These are phyloP conservation scores for Carduelis carduelis DNA, from an alignment of 2,797 vertebrate genomes.

Conservation along the genomic window DNA sequence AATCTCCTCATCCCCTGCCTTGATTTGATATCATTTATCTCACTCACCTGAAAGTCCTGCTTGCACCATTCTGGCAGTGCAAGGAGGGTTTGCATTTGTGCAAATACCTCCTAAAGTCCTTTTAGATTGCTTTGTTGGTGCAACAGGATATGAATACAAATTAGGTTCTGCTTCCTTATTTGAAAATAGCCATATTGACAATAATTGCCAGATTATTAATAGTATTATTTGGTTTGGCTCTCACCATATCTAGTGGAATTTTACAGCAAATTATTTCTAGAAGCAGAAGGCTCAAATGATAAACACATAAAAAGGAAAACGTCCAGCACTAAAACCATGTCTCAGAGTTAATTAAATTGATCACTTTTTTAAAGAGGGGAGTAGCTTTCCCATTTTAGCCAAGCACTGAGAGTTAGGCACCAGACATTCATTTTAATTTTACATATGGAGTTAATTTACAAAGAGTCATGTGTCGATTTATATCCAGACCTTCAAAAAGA, in stretches of 20 bases:
- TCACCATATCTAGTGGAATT: not conserved
- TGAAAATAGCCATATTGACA: not conserved
- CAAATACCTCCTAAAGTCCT: not conserved
- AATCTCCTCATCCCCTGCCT: not conserved
- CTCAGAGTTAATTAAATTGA: conserved; percentile 37
- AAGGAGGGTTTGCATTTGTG: not conserved
- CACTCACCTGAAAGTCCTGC: not conserved
- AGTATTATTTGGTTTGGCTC: not conserved
- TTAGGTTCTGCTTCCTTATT: not conserved
- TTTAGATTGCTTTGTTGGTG: not conserved
- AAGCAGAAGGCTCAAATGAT: not conserved
- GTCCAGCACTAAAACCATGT: not conserved
- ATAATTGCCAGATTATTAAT: conserved; percentile 15
- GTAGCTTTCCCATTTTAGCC: not conserved
- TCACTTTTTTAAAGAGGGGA: not conserved
- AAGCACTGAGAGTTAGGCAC: not conserved
- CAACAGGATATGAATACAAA: not conserved
- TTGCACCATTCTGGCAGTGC: not conserved
- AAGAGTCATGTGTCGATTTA: conserved; percentile 50
- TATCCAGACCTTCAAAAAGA: conserved; percentile 56
- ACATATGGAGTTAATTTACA: conserved; percentile 59
- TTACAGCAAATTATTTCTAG: not conserved
- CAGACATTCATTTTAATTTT: conserved; percentile 40
- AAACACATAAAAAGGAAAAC: conserved; percentile 7
- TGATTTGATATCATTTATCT: not conserved